phyloP scores from a whole-genome alignment of 2,888 invertebrate species.

The Hydroisotoma schaefferi region DNA sequence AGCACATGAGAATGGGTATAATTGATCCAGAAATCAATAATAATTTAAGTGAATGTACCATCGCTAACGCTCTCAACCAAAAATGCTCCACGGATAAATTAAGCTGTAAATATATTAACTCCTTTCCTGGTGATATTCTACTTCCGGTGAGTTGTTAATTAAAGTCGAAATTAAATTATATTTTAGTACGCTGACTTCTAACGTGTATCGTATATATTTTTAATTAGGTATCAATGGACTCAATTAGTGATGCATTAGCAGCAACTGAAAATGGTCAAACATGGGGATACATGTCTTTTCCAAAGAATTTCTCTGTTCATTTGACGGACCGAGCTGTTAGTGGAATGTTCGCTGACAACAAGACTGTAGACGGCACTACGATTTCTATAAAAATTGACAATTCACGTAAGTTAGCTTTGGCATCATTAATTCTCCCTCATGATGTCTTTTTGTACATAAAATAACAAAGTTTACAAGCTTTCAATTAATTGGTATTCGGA shows the following conservation, averaged over 20 bases:
- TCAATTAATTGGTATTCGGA: too few species aligned
- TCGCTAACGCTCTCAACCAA: too few species aligned
- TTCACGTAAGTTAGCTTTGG: conserved; percentile 4
- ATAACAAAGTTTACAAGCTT: background rate
- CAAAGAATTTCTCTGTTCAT: conserved; percentile 1
- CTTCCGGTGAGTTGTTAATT: conserved; percentile 4
- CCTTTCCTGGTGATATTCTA: conserved; percentile 9
- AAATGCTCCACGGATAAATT: conserved; percentile 16
- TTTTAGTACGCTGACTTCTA: background rate
- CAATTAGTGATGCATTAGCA: conserved; percentile 15
- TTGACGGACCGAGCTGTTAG: background rate
- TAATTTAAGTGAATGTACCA: conserved; percentile 4
- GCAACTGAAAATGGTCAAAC: conserved; percentile 23
- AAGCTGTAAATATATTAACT: conserved; percentile 25
- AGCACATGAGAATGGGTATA: conserved; percentile 16
- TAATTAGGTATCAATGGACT: conserved; percentile 14
- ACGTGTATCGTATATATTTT: conserved; percentile 11
- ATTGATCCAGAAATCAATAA: conserved; percentile 19
- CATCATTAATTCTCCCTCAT: too few species aligned
- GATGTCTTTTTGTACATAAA: too few species aligned
- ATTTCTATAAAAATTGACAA: conserved; percentile 2
- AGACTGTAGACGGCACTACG: conserved; percentile 2
- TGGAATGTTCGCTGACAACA: background rate
- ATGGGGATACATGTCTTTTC: conserved; percentile 22
- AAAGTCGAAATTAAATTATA: too few species aligned